Evolutionary conservation across 1,140 invertebrate species (phyloP), one percentile per base, ranked within the genome.

Genomic region (Micrasema minimum): DNA sequence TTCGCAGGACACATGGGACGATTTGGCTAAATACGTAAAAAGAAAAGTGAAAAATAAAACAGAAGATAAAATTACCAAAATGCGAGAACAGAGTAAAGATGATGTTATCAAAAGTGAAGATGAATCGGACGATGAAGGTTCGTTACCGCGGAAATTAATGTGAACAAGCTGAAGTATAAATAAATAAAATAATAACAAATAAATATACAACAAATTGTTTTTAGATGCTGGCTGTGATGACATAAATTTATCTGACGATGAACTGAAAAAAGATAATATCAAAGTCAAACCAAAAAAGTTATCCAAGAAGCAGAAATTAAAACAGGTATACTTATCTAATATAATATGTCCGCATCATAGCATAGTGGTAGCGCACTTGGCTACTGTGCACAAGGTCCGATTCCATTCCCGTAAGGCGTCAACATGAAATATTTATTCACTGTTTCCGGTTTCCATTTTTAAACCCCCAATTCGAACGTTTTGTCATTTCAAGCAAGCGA

Each of bases 51-150:
- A 90, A 76, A 89, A 88, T 16, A 93, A 93, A 78, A 84, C 93
- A 3, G 93, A 96, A 83, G 94, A 96, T 64, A 96, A 95, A 83
- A 96, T 93, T 76, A 88, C 87, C 72, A 89, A 86, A 78, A 81
- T 89, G 2, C 82, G 90, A 74, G 79, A 81, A 76, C 83, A 79
- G 76, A 87, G 77, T 10, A 79, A 72, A n/a, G 75, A 76, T 31
- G 62, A 69, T 53, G 65, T 45, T 0, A 76, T 72, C 14, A 77
- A 77, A 43, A 69, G 78, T 69, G 72, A 78, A 68, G 81, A 86
- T 72, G 83, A 38, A 80, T 69, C 57, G 1, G 55, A 69, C 46
- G 38, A 59, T 31, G 59, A 31, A 18, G 66, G 66, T 69, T 31
- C 26, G 26, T 31, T 31, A 4, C 7, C 7, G 26, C 26, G 26